phyloP scores from a whole-genome alignment of 2,797 vertebrate species.

The Meda fulgida region DNA sequence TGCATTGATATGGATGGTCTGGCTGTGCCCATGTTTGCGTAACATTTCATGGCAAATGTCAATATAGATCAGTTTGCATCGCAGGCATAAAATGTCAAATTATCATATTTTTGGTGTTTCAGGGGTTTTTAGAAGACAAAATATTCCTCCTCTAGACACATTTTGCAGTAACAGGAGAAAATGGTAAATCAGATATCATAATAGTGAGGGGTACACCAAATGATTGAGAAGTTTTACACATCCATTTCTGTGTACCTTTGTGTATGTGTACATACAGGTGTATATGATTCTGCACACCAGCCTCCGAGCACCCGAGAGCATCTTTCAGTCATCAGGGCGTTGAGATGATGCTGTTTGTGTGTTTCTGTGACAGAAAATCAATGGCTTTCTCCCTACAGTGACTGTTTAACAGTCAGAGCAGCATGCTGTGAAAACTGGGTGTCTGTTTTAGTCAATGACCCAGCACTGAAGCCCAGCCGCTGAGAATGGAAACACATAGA shows the following conservation, averaged over 20 bases:
- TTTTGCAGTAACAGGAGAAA: slow-evolving; percentile 50
- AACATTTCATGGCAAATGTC: slow-evolving; percentile 66
- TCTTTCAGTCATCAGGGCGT: slow-evolving; percentile 57
- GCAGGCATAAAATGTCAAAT: slow-evolving; percentile 63
- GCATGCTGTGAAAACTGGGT: slow-evolving; percentile 48
- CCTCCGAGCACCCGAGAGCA: slow-evolving; percentile 44
- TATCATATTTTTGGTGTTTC: slow-evolving; percentile 63
- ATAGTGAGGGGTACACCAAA: slow-evolving; percentile 25
- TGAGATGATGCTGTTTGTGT: slow-evolving; percentile 57
- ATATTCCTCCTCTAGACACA: slow-evolving; percentile 56
- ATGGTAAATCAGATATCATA: slow-evolving; percentile 44
- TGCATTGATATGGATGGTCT: slow-evolving; percentile 61
- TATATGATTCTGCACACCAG: slow-evolving; percentile 47
- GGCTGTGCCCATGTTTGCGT: slow-evolving; percentile 58
- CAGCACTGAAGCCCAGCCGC: slow-evolving; percentile 36
- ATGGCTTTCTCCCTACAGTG: slow-evolving; percentile 54
- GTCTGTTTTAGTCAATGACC: slow-evolving; percentile 60
- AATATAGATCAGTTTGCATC: slow-evolving; percentile 60
- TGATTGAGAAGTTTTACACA: slow-evolving; percentile 29
- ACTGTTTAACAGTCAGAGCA: slow-evolving; percentile 59
- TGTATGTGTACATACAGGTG: slow-evolving; percentile 45
- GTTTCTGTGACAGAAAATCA: slow-evolving; percentile 63
- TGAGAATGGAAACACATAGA: slow-evolving; percentile 38
- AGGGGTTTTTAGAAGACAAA: slow-evolving; percentile 53
- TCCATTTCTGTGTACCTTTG: slow-evolving; percentile 23